Base-by-base conservation (phyloP, 2,888 invertebrate species). In the Pandemis corylana region DNA sequence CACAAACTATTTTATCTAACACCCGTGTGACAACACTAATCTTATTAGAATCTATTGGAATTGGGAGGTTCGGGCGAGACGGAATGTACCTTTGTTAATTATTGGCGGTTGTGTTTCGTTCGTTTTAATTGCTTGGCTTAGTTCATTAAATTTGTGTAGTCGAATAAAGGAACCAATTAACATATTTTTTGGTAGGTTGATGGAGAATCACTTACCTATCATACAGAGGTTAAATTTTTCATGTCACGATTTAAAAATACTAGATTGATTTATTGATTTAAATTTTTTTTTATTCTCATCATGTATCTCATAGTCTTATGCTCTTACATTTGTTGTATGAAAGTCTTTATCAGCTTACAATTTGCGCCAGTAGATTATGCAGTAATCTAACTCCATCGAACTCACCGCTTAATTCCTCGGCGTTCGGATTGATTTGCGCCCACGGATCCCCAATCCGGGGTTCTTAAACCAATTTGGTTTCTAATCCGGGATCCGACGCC, bases 1-100 rank as follows among this genome's bases (percentile, higher is more conserved):
- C 93, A 92, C 93, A 93, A 93, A 93, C 93, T 93, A 93, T 93
- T 94, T 93, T 93, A 93, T 93, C 93, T 92, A 90, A 92, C 92
- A 86, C 92, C 92, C 90, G 90, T 90, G 92, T 89, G 94, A 94
- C 94, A 91, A 88, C 90, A 84, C 86, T 94, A 94, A 94, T 94
- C 94, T 93, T 89, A 90, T 94, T 93, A 92, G 90, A 89, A 94
- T 94, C 91, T 93, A 94, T 94, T 89, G 94, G 90, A 89, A 93
- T 91, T 90, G 91, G 91, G 89, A 89, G 82, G 85, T 80, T 79
- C 79, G 83, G 83, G 82, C 81, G 83, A 51, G 81, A 84, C 78
- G 84, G 85, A 83, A 79, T 79, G 69, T 71, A 68, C 67, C 69
- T 75, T 71, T 68, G 75, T 67, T 68, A 75, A 71, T 75, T 72